These are phyloP conservation scores for Cherax quadricarinatus DNA, from an alignment of 1,140 invertebrate genomes.

Conservation along the genomic window DNA sequence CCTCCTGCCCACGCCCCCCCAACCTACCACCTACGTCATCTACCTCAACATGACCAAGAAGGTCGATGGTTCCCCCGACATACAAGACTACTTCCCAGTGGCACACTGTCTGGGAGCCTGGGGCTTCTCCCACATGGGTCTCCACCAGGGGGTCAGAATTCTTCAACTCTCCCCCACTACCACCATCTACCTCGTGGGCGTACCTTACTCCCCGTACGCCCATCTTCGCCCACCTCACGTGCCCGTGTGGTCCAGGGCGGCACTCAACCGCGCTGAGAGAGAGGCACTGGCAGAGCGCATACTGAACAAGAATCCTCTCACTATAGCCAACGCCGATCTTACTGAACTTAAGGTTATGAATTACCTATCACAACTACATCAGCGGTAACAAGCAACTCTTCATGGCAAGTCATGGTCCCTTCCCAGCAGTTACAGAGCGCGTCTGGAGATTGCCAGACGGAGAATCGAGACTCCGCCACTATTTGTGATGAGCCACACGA, in stretches of 20 bases:
- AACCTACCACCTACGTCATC: conserved; percentile 4
- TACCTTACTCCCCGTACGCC: conserved; percentile 49
- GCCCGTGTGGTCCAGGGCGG: not conserved
- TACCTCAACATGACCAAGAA: conserved; percentile 8
- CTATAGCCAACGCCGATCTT: not conserved
- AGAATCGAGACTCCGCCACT: too few species aligned
- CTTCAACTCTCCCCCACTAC: not conserved
- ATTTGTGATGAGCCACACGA: too few species aligned
- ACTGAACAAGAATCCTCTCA: not conserved
- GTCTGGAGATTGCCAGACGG: too few species aligned
- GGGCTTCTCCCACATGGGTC: conserved; percentile 9
- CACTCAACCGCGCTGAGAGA: not conserved
- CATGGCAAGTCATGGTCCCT: too few species aligned
- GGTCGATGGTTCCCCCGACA: conserved; percentile 18
- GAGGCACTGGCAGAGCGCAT: not conserved
- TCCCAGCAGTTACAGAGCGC: too few species aligned
- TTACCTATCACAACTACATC: not conserved
- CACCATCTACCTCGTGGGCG: conserved; percentile 40
- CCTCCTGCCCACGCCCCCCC: not conserved
- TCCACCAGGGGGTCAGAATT: conserved; percentile 30
- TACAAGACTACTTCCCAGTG: conserved; percentile 6
- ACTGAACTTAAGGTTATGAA: not conserved
- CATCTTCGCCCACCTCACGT: not conserved
- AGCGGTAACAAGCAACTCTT: too few species aligned
- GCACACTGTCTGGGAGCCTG: conserved; percentile 43